These are phyloP conservation scores for Formica aserva DNA, from an alignment of 2,888 invertebrate species.

Conservation along the genomic window DNA sequence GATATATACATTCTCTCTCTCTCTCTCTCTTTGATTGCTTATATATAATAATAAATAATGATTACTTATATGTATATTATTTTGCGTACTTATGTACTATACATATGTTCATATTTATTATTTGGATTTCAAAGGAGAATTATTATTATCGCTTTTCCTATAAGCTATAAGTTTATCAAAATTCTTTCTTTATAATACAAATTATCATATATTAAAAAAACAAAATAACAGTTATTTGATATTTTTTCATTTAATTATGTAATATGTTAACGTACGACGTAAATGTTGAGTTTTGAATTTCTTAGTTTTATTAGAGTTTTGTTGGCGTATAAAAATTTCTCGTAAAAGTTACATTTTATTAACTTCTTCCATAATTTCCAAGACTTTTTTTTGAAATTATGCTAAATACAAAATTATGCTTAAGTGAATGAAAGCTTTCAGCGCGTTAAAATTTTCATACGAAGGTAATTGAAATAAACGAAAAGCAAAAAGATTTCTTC, in stretches of 20 bases:
- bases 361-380: not conserved
- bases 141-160: not conserved
- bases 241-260: not conserved
- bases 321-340: not conserved
- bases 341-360: not conserved
- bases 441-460: not conserved
- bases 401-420: not conserved
- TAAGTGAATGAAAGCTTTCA: not conserved
- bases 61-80: not conserved
- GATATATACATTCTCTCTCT: not conserved
- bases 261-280: not conserved
- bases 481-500: conserved; percentile 14
- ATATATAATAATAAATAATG: no score
- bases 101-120: not conserved
- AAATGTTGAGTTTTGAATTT: not conserved
- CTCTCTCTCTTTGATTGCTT: no score
- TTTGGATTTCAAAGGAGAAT: not conserved
- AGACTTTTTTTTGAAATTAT: not conserved
- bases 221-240: not conserved
- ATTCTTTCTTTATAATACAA: not conserved
- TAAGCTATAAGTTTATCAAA: not conserved
- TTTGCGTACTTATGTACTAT: not conserved
- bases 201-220: not conserved
- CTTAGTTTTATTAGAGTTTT: not conserved
- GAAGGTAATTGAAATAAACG: not conserved